phyloP scores from a whole-genome alignment of 2,888 invertebrate genomes.

The Phytoseiulus persimilis region DNA sequence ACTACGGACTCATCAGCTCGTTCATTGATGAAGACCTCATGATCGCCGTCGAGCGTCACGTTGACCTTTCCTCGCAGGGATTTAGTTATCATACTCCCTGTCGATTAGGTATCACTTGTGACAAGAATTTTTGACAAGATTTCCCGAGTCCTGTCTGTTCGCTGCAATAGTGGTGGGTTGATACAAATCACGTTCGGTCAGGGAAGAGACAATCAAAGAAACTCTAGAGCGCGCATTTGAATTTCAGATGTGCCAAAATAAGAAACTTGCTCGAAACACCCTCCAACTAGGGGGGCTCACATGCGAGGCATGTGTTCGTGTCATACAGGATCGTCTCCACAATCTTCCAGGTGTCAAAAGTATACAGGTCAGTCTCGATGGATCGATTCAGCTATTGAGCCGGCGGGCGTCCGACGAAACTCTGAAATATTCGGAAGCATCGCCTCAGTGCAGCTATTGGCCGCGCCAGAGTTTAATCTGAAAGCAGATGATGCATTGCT shows the following conservation, averaged over 20 bases:
- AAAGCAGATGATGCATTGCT: not conserved
- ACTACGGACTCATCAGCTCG: not conserved
- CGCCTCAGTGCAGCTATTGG: too few species aligned
- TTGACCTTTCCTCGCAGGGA: not conserved
- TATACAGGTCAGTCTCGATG: not conserved
- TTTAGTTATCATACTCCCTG: not conserved
- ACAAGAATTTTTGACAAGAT: not conserved
- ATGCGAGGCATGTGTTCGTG: conserved; percentile 18
- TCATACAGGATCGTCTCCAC: conserved; percentile 19
- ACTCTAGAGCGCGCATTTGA: not conserved
- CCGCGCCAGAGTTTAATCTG: too few species aligned
- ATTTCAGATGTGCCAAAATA: not conserved
- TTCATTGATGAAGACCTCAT: not conserved
- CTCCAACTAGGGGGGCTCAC: conserved; percentile 15
- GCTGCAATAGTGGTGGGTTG: not conserved
- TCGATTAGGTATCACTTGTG: not conserved
- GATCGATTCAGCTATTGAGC: not conserved
- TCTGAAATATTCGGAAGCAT: not conserved
- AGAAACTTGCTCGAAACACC: not conserved
- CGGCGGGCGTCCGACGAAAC: too few species aligned
- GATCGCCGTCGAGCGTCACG: not conserved
- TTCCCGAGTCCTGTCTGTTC: not conserved
- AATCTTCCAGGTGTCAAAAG: conserved; percentile 14
- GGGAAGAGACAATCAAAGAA: not conserved
- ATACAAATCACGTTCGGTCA: not conserved